Evolutionary conservation across 1,140 invertebrate genomes (phyloP).

Genomic region (Thalassaphorura encarpata): DNA sequence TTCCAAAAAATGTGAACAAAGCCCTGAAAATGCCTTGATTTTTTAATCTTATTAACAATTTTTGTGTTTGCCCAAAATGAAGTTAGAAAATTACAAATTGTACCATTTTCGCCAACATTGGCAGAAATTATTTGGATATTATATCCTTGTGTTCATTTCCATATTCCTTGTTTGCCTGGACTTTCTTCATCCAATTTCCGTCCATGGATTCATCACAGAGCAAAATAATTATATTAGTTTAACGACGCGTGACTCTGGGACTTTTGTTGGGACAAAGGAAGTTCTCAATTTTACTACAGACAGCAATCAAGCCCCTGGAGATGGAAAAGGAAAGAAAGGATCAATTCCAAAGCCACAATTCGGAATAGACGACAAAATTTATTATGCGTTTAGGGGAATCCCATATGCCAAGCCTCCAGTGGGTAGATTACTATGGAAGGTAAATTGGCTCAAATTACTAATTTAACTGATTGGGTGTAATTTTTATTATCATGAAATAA

Average conservation of each 20-base stretch:
- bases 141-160: no score
- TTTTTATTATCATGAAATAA: not conserved
- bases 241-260: not conserved
- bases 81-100: no score
- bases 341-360: not conserved
- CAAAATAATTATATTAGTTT: not conserved
- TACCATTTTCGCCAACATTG: no score
- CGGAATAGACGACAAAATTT: not conserved
- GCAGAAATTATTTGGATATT: no score
- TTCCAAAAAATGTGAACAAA: no score
- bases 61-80: no score
- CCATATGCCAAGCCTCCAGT: slow-evolving; percentile 46
- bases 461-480: not conserved
- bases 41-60: no score
- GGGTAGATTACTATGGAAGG: slow-evolving; percentile 40
- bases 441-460: not conserved
- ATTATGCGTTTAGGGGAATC: slow-evolving; percentile 39
- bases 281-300: not conserved
- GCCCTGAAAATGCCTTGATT: no score
- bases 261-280: not conserved
- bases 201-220: not conserved
- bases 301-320: not conserved
- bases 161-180: no score
- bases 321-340: not conserved
- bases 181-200: no score